Evolutionary conservation across 2,888 invertebrate species (phyloP), one percentile per base, ranked within the genome.

Genomic region (Beris morrisii): DNA sequence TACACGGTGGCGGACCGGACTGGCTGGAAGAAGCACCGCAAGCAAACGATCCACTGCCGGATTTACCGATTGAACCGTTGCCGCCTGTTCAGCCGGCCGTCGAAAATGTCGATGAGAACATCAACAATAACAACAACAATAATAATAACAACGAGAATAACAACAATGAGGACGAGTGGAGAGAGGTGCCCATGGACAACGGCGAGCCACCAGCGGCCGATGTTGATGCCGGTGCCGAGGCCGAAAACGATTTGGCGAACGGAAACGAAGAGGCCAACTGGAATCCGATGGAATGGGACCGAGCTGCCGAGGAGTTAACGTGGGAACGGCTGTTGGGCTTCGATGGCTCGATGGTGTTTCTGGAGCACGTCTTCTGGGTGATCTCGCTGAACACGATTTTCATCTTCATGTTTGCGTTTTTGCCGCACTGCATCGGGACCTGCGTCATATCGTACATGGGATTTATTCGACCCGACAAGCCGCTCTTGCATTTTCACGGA

Each of bases 301-400:
- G 97, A 70, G 96, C 96, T 0, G 95, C 94, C 11, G 99, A 97
- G 76, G 99, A 99, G 79, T 82, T 99, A 31, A 99, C 98, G 0
- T 99, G 99, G 99, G 98, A 99, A 78, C 86, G 97, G 71, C 83
- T 99, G 5, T 84, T 99, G 1, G 98, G 98, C 0, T 82, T 99
- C 9, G 98, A 99, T 81, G 98, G 98, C 0, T 97, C 97, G 0
- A 86, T 98, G 74, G 92, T 97, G 56, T 99, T 99, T 78, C 81
- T 99, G 64, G 99, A 99, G 79, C 98, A 99, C 83, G 97, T 99
- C 0, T 97, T 99, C 78, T 99, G 98, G 98, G 97, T 98, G 30
- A 95, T 98, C 22, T 96, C 97, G 0, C 82, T 99, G 32, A 98
- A 99, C 77, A 96, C 97, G 0, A 84, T 98, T 66, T 98, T 98